Evolutionary conservation across 2,888 invertebrate species (phyloP), one percentile per base, ranked within the genome.

Genomic region (Hybos culiciformis): DNA sequence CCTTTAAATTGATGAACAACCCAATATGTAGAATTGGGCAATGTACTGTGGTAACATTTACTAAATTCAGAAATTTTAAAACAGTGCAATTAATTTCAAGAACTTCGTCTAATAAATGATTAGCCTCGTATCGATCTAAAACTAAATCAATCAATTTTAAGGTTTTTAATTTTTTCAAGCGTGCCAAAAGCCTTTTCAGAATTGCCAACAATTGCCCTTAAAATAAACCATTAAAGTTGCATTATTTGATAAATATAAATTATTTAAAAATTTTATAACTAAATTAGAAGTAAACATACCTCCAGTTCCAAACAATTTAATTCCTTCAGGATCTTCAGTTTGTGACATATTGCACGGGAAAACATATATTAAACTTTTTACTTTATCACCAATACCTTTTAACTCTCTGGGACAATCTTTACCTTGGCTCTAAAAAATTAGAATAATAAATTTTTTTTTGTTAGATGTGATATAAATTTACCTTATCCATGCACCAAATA

Each of bases 281-380:
- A 2, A 18, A 5, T 17, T 12, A 1, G n/a, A 5, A 9, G 32
- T 8, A 1, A 11, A 5, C 3, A 21, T 31, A 42, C 81, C 81
- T 5, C 84, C 84, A 1, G 87, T 88, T 23, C 87, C 87, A 57
- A 82, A 83, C 1, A 85, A 67, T 50, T 75, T 67, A 33, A 75
- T 66, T 47, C 74, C 65, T 54, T 77, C 77, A 1, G 72, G 72
- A 57, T 79, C 75, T 32, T 74, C 74, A 36, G 72, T 66, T 34
- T 69, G 72, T 0, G 77, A 73, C 76, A 80, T 78, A 51, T 80
- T 78, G 58, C 83, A 85, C 2, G 80, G 79, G 60, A 86, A 86
- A 2, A 79, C 75, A 54, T 83, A 85, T 48, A 75, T 72, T 15
- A 80, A 62, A 8, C 73, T 70, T 23, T 69, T 68, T 44, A 81